phyloP scores from a whole-genome alignment of 2,797 vertebrate genomes.

The Notoglanidium macrostoma region DNA sequence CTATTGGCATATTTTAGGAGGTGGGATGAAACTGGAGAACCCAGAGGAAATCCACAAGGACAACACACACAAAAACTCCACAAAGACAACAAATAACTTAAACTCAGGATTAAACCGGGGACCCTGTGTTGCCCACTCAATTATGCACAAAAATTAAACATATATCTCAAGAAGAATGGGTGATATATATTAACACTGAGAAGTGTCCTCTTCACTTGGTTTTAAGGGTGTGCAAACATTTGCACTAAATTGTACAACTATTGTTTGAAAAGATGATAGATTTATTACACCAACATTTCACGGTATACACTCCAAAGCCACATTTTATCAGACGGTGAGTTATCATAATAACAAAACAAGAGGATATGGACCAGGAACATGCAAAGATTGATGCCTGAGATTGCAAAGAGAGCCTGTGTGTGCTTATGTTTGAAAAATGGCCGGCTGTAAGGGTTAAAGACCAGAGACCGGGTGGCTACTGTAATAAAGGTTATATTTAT shows the following conservation, averaged over 20 bases:
- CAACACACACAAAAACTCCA: background rate
- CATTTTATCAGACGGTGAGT: constrained; percentile 31
- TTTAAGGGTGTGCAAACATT: background rate
- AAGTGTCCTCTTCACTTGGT: background rate
- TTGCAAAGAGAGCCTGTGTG: background rate
- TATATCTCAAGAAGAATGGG: background rate
- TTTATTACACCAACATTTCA: background rate
- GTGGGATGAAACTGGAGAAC: background rate
- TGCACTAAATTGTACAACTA: background rate
- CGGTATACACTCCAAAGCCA: constrained; percentile 30
- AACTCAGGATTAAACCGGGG: background rate
- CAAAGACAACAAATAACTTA: background rate
- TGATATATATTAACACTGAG: background rate
- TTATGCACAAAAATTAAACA: background rate
- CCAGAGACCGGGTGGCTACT: constrained; percentile 39
- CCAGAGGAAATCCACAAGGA: background rate
- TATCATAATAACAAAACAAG: constrained; percentile 37
- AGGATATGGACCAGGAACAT: constrained; percentile 17
- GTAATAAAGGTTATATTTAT: constrained; percentile 62
- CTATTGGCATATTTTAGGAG: background rate
- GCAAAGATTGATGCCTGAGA: background rate
- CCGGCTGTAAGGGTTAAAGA: constrained; percentile 28
- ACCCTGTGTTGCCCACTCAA: background rate
- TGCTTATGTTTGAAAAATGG: constrained; percentile 42
- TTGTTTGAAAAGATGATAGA: background rate